These are phyloP conservation scores for Xiphophorus hellerii DNA, from an alignment of 2,113 vertebrate genomes.

Conservation along the genomic window DNA sequence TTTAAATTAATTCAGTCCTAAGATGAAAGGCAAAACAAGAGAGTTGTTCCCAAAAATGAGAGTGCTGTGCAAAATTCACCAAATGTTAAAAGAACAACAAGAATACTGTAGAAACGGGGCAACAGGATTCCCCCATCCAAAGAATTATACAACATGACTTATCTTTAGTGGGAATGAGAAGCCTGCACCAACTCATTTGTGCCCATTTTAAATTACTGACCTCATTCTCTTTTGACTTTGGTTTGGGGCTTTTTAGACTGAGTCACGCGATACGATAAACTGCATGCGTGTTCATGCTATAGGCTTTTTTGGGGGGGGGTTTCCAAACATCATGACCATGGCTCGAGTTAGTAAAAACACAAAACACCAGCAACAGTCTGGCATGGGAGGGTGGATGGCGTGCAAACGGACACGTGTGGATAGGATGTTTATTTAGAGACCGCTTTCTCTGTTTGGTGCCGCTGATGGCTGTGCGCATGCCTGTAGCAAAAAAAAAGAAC, in stretches of 20 bases:
- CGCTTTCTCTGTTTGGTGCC: conserved; percentile 91
- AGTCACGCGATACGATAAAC: conserved; percentile 19
- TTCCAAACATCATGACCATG: conserved; percentile 44
- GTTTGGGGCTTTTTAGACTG: conserved; percentile 13
- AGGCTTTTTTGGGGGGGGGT: conserved; percentile 9
- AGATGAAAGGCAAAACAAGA: conserved; percentile 11
- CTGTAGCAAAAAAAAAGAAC: conserved; percentile 68
- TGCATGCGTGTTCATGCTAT: conserved; percentile 30
- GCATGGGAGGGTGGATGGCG: conserved; percentile 30
- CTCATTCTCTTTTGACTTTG: conserved; percentile 5
- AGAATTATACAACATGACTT: conserved; percentile 4
- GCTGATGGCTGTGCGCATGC: conserved; percentile 94
- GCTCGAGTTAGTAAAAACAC: conserved; percentile 36
- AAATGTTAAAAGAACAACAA: conserved; percentile 9
- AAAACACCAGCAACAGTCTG: conserved; percentile 31
- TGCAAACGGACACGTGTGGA: conserved; percentile 34
- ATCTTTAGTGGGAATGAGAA: conserved; percentile 28
- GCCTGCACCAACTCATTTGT: conserved; percentile 21
- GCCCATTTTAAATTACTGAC: conserved; percentile 7
- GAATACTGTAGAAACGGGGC: conserved; percentile 4
- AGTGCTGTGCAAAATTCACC: conserved; percentile 38
- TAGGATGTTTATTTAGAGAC: conserved; percentile 82
- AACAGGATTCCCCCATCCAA: conserved; percentile 34
- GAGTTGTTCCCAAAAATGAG: conserved; percentile 14
- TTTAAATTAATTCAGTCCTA: background rate